Conservation (phyloP, 2,797 vertebrate genomes). For the Sebastes baramenuke region DNA sequence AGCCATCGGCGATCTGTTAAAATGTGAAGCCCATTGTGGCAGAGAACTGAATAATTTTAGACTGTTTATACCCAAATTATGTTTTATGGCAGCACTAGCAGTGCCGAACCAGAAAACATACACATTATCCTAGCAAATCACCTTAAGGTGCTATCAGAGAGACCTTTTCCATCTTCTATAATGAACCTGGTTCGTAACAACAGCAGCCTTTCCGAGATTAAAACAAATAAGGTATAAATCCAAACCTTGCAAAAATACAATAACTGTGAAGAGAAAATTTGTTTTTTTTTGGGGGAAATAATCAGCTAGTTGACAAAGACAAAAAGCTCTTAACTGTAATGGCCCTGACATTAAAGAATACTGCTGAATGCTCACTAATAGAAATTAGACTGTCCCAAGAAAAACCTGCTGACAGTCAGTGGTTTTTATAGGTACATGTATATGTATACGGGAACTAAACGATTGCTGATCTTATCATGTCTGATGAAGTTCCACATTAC, state of each 20-base stretch:
- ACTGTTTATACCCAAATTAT: constrained; percentile 24
- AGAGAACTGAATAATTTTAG: not conserved
- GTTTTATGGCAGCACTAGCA: constrained; percentile 10
- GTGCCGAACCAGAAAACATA: constrained; percentile 1
- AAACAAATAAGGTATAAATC: constrained; percentile 5
- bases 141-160: not conserved
- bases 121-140: constrained; percentile 23
- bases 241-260: constrained; percentile 11
- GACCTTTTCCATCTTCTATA: constrained; percentile 26
- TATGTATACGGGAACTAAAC: not conserved
- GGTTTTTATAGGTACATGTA: not conserved
- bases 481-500: constrained; percentile 27
- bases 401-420: constrained; percentile 14
- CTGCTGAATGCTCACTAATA: constrained; percentile 15
- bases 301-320: not conserved
- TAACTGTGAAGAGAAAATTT: not conserved
- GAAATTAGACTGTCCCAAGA: not conserved
- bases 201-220: constrained; percentile 1
- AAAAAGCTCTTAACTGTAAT: not conserved
- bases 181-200: constrained; percentile 25
- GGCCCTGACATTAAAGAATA: constrained; percentile 17
- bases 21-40: not conserved
- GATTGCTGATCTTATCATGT: constrained; percentile 41
- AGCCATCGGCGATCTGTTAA: not conserved
- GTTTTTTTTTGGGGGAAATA: not conserved